Percentiles rank a stretch among this genome's conserved stretches.
Conservation (phyloP, 2,888 invertebrate genomes). For the Norana najaformis region DNA sequence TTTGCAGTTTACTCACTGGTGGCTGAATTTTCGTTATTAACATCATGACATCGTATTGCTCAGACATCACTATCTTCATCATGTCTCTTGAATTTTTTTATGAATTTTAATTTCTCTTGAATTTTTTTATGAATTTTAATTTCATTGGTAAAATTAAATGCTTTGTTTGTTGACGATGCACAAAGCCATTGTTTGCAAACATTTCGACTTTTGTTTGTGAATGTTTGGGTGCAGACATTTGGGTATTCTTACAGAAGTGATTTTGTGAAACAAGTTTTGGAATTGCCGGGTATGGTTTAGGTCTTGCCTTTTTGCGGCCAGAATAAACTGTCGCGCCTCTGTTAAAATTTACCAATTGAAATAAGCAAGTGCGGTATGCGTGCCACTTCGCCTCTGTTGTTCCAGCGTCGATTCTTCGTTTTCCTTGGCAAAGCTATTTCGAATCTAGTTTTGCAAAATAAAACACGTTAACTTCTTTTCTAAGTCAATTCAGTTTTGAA, state of each 20-base stretch:
- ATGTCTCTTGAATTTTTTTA: not conserved
- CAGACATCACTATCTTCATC: too few species aligned
- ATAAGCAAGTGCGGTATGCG: too few species aligned
- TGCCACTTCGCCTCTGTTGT: too few species aligned
- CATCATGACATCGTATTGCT: not conserved
- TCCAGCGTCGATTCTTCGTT: too few species aligned
- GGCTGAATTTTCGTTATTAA: not conserved
- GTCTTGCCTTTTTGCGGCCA: not conserved
- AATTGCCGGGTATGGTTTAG: not conserved
- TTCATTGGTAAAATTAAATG: not conserved
- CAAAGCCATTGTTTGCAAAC: not conserved
- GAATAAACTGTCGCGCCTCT: not conserved
- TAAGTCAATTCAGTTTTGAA: not conserved
- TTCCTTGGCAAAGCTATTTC: not conserved
- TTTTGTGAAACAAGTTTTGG: not conserved
- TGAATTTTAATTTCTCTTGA: not conserved
- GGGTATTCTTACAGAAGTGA: not conserved
- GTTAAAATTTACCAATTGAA: not conserved
- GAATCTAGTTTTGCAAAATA: too few species aligned
- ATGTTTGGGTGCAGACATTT: not conserved
- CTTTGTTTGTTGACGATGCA: not conserved
- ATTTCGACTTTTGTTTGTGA: not conserved
- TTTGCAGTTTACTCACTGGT: not conserved
- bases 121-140: not conserved
- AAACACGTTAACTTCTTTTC: too few species aligned